A percentile compares a stretch with the other conserved stretches of the same genome.
These are phyloP conservation scores for Dryomyza anilis DNA, from an alignment of 2,888 invertebrate species.

Conservation along the genomic window DNA sequence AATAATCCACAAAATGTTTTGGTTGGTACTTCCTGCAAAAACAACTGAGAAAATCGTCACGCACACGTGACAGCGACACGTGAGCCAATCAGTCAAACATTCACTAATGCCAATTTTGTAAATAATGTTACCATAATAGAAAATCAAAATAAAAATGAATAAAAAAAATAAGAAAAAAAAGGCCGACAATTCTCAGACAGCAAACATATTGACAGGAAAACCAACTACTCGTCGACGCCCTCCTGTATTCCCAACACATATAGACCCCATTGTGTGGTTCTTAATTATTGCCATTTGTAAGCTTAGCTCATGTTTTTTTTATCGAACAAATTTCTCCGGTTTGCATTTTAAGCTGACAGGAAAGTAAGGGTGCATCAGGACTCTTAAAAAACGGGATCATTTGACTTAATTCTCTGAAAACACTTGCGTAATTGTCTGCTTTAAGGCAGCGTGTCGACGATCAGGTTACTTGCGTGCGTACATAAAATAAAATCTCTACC, in stretches of 20 bases:
- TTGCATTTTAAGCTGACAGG: conserved; percentile 15
- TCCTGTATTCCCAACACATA: too few species aligned
- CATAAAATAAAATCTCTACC: too few species aligned
- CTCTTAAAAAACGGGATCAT: conserved; percentile 19
- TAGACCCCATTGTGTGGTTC: conserved; percentile 15
- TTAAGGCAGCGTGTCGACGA: conserved; percentile 27
- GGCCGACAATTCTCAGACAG: too few species aligned
- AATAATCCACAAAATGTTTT: too few species aligned
- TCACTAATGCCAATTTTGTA: conserved; percentile 51
- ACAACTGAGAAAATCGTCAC: too few species aligned
- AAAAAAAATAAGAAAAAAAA: too few species aligned
- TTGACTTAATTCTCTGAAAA: conserved; percentile 22
- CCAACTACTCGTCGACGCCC: too few species aligned
- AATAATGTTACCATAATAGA: conserved; percentile 39
- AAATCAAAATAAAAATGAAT: too few species aligned
- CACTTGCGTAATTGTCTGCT: conserved; percentile 24
- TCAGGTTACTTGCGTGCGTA: conserved; percentile 24
- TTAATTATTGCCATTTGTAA: conserved; percentile 23
- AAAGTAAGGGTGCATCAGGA: background rate
- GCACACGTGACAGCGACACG: conserved; percentile 23
- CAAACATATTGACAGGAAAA: too few species aligned
- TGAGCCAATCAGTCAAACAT: conserved; percentile 36
- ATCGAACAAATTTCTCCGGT: background rate
- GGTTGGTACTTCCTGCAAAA: too few species aligned
- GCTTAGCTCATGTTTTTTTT: conserved; percentile 17